phyloP scores from a whole-genome alignment of 2,113 vertebrate genomes.

The Ivindomyrus marchei region DNA sequence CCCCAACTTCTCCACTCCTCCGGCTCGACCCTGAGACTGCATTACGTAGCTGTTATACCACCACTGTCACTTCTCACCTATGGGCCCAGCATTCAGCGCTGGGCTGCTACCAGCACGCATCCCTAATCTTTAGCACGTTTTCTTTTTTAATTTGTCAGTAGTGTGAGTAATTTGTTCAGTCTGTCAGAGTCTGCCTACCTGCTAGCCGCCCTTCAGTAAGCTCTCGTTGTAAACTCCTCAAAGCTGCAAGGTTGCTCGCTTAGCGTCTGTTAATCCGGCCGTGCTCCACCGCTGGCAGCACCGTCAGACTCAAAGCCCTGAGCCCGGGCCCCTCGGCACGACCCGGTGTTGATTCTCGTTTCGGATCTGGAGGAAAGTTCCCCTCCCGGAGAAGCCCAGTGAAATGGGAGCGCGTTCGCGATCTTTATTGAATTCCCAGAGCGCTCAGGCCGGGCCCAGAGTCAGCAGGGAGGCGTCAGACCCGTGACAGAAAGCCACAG shows the following conservation, averaged over 20 bases:
- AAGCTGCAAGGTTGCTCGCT: background rate
- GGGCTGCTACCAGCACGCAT: background rate
- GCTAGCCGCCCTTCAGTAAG: background rate
- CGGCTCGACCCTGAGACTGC: background rate
- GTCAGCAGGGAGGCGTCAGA: background rate
- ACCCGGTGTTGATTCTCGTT: background rate
- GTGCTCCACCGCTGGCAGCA: background rate
- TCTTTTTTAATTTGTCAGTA: background rate
- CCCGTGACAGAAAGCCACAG: background rate
- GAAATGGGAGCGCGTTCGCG: background rate
- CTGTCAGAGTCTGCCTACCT: background rate
- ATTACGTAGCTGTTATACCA: background rate
- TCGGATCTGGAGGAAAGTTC: background rate
- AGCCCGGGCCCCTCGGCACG: background rate
- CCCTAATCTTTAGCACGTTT: background rate
- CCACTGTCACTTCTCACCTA: background rate
- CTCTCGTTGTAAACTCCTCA: background rate
- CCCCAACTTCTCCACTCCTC: background rate
- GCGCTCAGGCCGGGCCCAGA: background rate
- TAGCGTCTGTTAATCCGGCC: background rate
- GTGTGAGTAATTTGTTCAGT: background rate
- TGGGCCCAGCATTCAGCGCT: background rate
- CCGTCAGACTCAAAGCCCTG: background rate
- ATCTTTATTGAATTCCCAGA: constrained; percentile 4
- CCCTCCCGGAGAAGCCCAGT: background rate